Percentiles rank a stretch among this genome's conserved stretches.
phyloP scores from a whole-genome alignment of 2,113 vertebrate genomes.

The Eulacestoma nigropectus region DNA sequence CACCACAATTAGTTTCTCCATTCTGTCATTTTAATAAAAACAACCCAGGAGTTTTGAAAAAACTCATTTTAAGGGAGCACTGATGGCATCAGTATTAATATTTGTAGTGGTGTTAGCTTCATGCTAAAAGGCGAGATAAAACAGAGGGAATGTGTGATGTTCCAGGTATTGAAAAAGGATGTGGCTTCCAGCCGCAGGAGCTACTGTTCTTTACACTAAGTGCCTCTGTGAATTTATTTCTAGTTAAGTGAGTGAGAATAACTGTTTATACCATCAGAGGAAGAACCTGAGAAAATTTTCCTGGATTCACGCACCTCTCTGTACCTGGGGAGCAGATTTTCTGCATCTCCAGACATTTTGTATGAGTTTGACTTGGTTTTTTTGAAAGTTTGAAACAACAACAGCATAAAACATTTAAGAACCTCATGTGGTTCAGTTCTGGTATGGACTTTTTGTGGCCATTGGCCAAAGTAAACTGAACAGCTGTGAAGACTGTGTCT shows the following conservation, averaged over 20 bases:
- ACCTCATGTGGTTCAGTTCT: neutral
- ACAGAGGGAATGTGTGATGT: neutral
- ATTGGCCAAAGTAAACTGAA: slow-evolving; percentile 31
- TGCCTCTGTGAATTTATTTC: slow-evolving; percentile 21
- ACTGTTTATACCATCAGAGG: slow-evolving; percentile 62
- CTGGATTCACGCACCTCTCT: slow-evolving; percentile 29
- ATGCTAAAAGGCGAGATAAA: neutral
- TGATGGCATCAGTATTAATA: neutral
- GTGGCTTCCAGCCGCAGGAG: neutral
- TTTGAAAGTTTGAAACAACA: slow-evolving; percentile 6
- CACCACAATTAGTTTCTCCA: slow-evolving; percentile 30
- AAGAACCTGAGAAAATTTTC: slow-evolving; percentile 48
- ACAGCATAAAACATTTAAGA: neutral
- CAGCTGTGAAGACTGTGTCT: slow-evolving; percentile 28
- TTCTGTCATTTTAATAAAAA: slow-evolving; percentile 9
- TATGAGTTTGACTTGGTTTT: neutral
- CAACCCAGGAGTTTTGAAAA: neutral
- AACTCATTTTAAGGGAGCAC: neutral
- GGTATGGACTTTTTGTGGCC: slow-evolving; percentile 13
- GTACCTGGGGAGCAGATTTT: slow-evolving; percentile 47
- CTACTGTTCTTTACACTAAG: slow-evolving; percentile 45
- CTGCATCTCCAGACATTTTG: neutral
- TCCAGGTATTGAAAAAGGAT: slow-evolving; percentile 14
- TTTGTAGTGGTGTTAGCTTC: neutral
- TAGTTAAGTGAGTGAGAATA: slow-evolving; percentile 41